Evolutionary conservation across 2,113 vertebrate genomes (phyloP), one percentile per base, ranked within the genome.

Genomic region (Trogon surrucura): DNA sequence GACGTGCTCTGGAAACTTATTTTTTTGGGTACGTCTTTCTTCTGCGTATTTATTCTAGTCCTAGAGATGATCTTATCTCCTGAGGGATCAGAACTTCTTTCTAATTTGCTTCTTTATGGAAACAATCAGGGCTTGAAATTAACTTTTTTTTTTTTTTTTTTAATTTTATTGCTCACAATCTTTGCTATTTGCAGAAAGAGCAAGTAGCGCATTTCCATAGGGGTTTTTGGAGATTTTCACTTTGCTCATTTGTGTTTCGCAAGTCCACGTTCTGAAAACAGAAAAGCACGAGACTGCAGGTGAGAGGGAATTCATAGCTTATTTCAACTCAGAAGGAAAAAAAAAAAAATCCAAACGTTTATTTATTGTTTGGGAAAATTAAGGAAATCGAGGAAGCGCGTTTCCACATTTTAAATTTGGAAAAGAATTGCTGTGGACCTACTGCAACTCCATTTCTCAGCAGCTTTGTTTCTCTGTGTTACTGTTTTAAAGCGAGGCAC

Each of bases 111-210:
- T 70, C 38, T 82, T 87, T 90, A 70, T 66, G 83, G 74, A 94
- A 94, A 93, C 82, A 90, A 85, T 83, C 78, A 91, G 45, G 78
- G 53, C 29, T 95, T 64, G 54, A 85, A 85, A 90, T 81, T 29
- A 84, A 18, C 14, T 69, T 22, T 9, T 53, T 48, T 25, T 44
- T 22, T 44, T 22, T 29, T 54, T 60, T 53, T 48, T 29, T 44
- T 22, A 41, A 41, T 29, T 54, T 54, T 20, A 83, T 38, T 74
- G 26, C 48, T 95, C 26, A 58, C 51, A 64, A 44, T 84, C 56
- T 78, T 81, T 74, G 38, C 56, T 84, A 41, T 51, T 73, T 81
- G 65, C 47, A 54, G 66, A 44, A 66, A 14, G 29, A 92, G 15
- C 41, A 72, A 62, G 12, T 10, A 67, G 48, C 44, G 88, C 29